Conservation (phyloP, 2,888 invertebrate species). For the Laspeyria flexula region DNA sequence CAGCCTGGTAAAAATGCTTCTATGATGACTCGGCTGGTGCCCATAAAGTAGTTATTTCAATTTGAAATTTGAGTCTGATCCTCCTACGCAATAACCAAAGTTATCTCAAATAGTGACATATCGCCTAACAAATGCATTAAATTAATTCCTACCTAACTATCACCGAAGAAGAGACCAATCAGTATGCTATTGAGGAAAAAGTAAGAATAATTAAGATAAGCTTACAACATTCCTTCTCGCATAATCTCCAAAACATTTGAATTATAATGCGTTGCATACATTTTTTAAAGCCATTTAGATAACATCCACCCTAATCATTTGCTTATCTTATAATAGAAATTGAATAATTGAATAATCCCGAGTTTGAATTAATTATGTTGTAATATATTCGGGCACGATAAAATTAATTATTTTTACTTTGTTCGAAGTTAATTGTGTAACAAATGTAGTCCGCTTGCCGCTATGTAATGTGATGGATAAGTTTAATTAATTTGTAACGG, state of each 20-base stretch:
- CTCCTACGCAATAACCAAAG: background rate
- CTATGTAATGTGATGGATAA: slow-evolving; percentile 40
- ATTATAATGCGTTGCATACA: slow-evolving; percentile 2
- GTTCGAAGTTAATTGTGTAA: slow-evolving; percentile 31
- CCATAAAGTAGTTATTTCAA: background rate
- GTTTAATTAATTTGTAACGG: slow-evolving; percentile 44
- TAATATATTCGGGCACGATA: slow-evolving; percentile 8
- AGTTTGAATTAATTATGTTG: slow-evolving; percentile 47
- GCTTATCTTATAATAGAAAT: slow-evolving; percentile 15
- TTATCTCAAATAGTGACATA: background rate
- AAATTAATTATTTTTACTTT: slow-evolving; percentile 22
- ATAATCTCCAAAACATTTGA: background rate
- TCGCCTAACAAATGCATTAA: background rate
- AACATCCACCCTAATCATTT: slow-evolving; percentile 18
- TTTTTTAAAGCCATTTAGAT: slow-evolving; percentile 13
- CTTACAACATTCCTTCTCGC: background rate
- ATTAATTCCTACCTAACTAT: background rate
- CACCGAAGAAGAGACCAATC: background rate
- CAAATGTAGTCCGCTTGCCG: slow-evolving; percentile 44
- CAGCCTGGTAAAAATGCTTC: no score
- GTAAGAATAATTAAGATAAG: slow-evolving; percentile 2
- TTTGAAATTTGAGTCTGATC: background rate
- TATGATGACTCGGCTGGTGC: no score
- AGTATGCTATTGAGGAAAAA: background rate
- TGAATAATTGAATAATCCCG: slow-evolving; percentile 41